phyloP scores from a whole-genome alignment of 2,888 invertebrate genomes.

The Agrochola litura region DNA sequence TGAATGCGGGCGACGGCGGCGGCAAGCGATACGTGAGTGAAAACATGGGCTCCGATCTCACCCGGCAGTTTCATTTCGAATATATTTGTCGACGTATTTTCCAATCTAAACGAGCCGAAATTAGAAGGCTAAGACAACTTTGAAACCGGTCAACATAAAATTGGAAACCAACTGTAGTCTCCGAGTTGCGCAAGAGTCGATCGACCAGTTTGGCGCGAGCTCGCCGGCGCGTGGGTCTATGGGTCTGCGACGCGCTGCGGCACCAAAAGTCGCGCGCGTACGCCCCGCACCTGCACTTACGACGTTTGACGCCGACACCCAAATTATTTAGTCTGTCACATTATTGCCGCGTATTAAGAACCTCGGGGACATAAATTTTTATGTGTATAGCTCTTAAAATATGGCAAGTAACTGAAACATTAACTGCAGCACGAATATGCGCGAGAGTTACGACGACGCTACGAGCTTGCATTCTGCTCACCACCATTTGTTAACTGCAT shows the following conservation, averaged over 20 bases:
- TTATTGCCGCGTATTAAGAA: conserved; percentile 85
- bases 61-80: conserved; percentile 71
- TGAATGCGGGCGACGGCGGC: conserved; percentile 61
- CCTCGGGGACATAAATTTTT: conserved; percentile 86
- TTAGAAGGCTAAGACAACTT: conserved; percentile 90
- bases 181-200: conserved; percentile 88
- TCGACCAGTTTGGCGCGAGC: conserved; percentile 86
- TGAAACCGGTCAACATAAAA: conserved; percentile 90
- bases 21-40: conserved; percentile 70
- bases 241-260: conserved; percentile 63
- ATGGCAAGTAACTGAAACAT: conserved; percentile 73
- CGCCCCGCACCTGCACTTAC: conserved; percentile 67
- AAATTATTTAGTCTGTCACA: conserved; percentile 84
- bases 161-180: conserved; percentile 90
- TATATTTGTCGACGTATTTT: conserved; percentile 84
- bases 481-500: conserved; percentile 24
- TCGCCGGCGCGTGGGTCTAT: conserved; percentile 84
- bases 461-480: not conserved
- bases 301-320: conserved; percentile 71
- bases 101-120: conserved; percentile 90
- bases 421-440: conserved; percentile 61
- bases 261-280: conserved; percentile 56
- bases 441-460: conserved; percentile 19
- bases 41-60: conserved; percentile 69
- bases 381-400: conserved; percentile 76